Base-by-base conservation (phyloP, 2,113 vertebrate genomes). In the Bucco capensis region DNA sequence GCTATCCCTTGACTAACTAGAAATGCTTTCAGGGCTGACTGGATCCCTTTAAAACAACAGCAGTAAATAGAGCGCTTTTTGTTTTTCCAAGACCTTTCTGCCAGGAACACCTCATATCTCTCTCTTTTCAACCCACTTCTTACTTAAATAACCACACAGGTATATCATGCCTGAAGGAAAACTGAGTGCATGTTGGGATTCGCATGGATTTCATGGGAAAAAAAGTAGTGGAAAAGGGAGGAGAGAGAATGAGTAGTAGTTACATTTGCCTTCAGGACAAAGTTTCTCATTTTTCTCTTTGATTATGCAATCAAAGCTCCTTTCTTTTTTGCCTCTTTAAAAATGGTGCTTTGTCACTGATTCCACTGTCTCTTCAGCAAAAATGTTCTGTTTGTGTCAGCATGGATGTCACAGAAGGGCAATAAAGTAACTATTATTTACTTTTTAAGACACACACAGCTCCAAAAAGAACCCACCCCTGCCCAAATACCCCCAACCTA, bases 151-250 rank as follows among this genome's bases (percentile, higher is more conserved):
- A 91, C 76, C 93, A 90, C 95, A 85, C 58, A 86, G 80, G 71
- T 88, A 83, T 93, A 96, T 84, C 65, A 44, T 92, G 96, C 95
- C 96, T 89, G 70, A 76, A 95, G 95, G 90, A 95, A 66, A 96
- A 95, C 42, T 77, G 67, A 30, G 47, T 90, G 93, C 96, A 1
- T 95, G 96, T 96, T 93, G 90, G 94, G 95, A 96, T 96, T 90
- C 96, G 96, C 93, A 79, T 81, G 74, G 51, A 83, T 77, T 95
- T 94, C 94, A 91, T 96, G 95, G 95, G 96, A 96, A 96, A 53
- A 93, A 92, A 76, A 24, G 53, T 10, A 92, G 76, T 88, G 86
- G 79, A 96, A 96, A 91, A 90, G 77, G 95, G 92, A 95, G 96
- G 82, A 91, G 93, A 88, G 46, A 35, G 74, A 95, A 83, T 85